A percentile compares a stretch with the other conserved stretches of the same genome.
phyloP scores from a whole-genome alignment of 2,113 vertebrate genomes.

The Cyprinodon brontotheroides region DNA sequence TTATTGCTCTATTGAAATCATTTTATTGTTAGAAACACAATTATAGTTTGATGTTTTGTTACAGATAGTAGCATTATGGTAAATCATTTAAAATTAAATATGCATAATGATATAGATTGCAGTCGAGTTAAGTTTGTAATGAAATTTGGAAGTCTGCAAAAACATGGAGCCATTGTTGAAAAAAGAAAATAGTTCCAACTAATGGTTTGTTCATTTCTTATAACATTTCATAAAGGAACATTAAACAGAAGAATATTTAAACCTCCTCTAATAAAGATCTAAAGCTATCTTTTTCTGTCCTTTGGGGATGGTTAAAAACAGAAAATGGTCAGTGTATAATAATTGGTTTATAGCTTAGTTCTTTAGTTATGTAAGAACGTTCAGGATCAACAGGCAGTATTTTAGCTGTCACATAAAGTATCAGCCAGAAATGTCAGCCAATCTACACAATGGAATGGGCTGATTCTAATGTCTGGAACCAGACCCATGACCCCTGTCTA shows the following conservation, averaged over 20 bases:
- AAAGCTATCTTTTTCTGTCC: neutral
- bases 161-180: neutral
- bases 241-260: neutral
- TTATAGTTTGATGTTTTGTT: too few species aligned
- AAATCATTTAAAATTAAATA: too few species aligned
- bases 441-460: neutral
- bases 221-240: neutral
- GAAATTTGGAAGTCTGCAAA: neutral
- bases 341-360: neutral
- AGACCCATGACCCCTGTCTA: neutral
- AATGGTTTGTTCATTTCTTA: neutral
- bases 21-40: too few species aligned
- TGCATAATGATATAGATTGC: too few species aligned
- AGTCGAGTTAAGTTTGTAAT: too few species aligned
- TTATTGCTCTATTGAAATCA: too few species aligned
- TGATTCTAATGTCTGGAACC: constrained; percentile 1
- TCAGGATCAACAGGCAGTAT: neutral
- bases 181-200: neutral
- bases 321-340: neutral
- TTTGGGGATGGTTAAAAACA: neutral
- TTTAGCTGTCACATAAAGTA: neutral
- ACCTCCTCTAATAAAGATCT: neutral
- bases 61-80: too few species aligned
- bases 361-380: neutral
- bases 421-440: neutral